Base-by-base conservation (phyloP, 2,113 vertebrate genomes). In the Mesitornis unicolor region DNA sequence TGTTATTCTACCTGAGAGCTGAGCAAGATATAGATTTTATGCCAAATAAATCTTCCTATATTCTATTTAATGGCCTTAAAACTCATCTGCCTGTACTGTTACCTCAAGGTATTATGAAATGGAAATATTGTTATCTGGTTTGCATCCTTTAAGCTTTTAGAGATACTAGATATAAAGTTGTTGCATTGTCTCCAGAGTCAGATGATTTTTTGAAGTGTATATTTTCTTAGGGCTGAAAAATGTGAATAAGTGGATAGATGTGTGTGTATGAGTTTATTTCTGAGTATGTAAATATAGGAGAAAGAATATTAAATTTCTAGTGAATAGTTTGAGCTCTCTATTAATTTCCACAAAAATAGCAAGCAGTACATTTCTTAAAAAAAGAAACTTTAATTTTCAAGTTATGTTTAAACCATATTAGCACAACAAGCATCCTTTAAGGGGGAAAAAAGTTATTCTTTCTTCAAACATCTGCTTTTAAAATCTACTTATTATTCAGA, bases 1-100 rank as follows among this genome's bases (percentile, higher is more conserved):
- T 74, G 68, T 94, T 94, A 77, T 47, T 95, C 33, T 86, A 78
- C 59, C 76, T 84, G 60, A 78, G 64, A 91, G 36, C 35, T 54
- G 53, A 87, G 69, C 26, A 79, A 80, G 77, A 42, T 87, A 87
- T 11, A 67, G 89, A 87, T 95, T 84, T 92, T 93, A 68, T 89
- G 79, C 56, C 84, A 95, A 84, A 89, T 74, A 90, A 87, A 91
- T 94, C 60, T 95, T 93, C 31, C 26, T 91, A 89, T 82, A 76
- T 89, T 95, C 59, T 61, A 15, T 89, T 67, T 64, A 21, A 28
- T 71, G 45, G 69, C 59, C 86, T 88, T 92, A 84, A 93, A 94
- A 73, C 79, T 82, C 36, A 74, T 88, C 71, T 84, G 19, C 26
- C 42, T 67, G 19, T 92, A 56, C 64, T 50, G 79, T 74, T 80